phyloP scores from a whole-genome alignment of 2,888 invertebrate genomes.

The Polydrusus cervinus region DNA sequence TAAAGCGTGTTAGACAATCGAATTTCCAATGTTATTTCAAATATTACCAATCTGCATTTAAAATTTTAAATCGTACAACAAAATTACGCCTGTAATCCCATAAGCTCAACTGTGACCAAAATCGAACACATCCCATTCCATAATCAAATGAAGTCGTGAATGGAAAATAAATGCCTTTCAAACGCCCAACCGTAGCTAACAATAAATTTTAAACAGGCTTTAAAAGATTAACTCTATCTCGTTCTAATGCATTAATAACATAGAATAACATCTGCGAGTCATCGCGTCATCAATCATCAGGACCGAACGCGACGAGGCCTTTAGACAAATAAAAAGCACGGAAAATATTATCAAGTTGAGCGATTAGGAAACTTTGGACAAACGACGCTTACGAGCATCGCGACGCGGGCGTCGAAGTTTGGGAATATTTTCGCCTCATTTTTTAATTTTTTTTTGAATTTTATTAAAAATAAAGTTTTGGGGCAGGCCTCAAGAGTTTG shows the following conservation, averaged over 20 bases:
- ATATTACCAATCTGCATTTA: neutral
- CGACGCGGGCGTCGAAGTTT: constrained; percentile 12
- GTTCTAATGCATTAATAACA: constrained; percentile 43
- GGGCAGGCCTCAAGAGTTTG: neutral
- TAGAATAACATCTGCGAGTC: constrained; percentile 43
- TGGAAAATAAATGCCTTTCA: constrained; percentile 39
- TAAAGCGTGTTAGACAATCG: neutral
- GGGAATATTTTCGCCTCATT: constrained; percentile 3
- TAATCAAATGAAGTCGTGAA: constrained; percentile 30
- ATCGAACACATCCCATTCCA: constrained; percentile 14
- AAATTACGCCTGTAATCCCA: constrained; percentile 12
- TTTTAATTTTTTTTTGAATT: neutral
- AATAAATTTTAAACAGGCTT: constrained; percentile 45
- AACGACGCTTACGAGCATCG: constrained; percentile 6
- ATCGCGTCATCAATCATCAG: constrained; percentile 48
- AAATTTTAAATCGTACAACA: constrained; percentile 1
- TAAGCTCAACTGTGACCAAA: constrained; percentile 5
- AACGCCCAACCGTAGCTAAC: constrained; percentile 17
- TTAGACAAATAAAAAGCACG: constrained; percentile 35
- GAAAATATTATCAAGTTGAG: constrained; percentile 33
- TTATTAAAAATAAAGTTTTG: neutral
- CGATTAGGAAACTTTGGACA: constrained; percentile 29
- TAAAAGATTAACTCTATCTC: constrained; percentile 47
- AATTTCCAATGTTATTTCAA: neutral
- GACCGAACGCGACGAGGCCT: constrained; percentile 26